Percentiles rank a stretch among this genome's conserved stretches.
Conservation (phyloP, 2,113 vertebrate genomes). For the Tachysurus fulvidraco region DNA sequence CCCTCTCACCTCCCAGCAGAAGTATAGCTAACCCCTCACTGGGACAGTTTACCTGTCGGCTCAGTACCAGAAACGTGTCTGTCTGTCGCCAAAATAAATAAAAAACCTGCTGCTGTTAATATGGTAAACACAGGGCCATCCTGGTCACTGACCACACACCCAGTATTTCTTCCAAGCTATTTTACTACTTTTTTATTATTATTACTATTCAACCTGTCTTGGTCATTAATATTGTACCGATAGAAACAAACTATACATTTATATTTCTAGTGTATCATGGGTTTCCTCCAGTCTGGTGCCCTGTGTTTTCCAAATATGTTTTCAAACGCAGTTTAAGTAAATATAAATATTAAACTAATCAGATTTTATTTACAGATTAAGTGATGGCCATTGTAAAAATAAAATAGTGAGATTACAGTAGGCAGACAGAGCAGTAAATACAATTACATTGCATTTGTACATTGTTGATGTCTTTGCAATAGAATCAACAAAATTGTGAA, state of each 20-base stretch:
- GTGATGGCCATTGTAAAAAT: not conserved
- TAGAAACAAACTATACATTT: not conserved
- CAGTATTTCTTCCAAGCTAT: not conserved
- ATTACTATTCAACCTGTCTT: conserved; percentile 6
- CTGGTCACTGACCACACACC: not conserved
- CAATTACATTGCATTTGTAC: not conserved
- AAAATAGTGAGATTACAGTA: not conserved
- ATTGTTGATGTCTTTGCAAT: not conserved
- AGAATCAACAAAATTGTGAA: not conserved
- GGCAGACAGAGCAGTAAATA: not conserved
- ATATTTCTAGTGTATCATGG: not conserved
- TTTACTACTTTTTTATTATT: not conserved
- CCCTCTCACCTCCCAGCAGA: conserved; percentile 53
- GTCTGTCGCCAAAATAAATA: not conserved
- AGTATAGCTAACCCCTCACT: conserved; percentile 40
- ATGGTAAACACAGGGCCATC: conserved; percentile 11
- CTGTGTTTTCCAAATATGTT: too few relatives aligned
- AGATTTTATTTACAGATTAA: not conserved
- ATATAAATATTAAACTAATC: conserved; percentile 3
- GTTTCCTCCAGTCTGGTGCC: not conserved
- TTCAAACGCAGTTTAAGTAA: not conserved
- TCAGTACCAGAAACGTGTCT: conserved; percentile 42
- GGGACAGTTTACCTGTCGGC: conserved; percentile 54
- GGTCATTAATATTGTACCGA: not conserved
- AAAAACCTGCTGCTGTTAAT: conserved; percentile 9